phyloP scores from a whole-genome alignment of 2,797 vertebrate genomes.

The Cercopithecus hamlyni region DNA sequence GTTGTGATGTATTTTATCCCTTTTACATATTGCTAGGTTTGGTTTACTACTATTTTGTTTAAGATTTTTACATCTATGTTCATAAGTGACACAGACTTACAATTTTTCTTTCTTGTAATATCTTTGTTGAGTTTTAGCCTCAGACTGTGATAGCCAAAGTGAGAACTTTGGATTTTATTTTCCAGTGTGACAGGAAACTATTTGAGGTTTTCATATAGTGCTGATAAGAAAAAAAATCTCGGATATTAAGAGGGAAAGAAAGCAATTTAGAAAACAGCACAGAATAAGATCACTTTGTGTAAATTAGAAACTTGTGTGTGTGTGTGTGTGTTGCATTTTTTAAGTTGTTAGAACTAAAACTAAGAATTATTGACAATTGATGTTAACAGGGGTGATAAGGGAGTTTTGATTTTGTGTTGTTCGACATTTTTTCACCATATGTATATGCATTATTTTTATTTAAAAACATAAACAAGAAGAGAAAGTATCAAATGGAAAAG shows the following conservation, averaged over 20 bases:
- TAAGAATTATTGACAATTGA: neutral
- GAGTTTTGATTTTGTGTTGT: neutral
- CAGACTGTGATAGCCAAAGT: neutral
- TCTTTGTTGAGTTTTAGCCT: neutral
- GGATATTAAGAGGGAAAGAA: neutral
- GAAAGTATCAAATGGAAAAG: neutral
- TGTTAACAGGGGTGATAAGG: neutral
- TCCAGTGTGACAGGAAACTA: neutral
- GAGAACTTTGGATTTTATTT: neutral
- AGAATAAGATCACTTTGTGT: neutral
- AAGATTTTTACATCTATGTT: neutral
- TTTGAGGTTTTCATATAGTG: neutral
- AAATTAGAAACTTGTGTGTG: neutral
- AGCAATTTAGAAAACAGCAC: neutral
- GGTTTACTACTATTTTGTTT: neutral
- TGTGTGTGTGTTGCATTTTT: neutral
- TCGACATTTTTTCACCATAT: neutral
- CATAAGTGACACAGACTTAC: neutral
- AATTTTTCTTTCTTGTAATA: constrained; percentile 3
- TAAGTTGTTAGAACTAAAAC: neutral
- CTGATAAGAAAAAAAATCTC: neutral
- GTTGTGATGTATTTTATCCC: neutral
- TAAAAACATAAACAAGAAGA: neutral
- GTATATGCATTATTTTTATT: neutral
- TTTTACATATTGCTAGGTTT: neutral